Evolutionary conservation across 2,888 invertebrate species (phyloP).

Genomic region (Cryptus viduatorius): DNA sequence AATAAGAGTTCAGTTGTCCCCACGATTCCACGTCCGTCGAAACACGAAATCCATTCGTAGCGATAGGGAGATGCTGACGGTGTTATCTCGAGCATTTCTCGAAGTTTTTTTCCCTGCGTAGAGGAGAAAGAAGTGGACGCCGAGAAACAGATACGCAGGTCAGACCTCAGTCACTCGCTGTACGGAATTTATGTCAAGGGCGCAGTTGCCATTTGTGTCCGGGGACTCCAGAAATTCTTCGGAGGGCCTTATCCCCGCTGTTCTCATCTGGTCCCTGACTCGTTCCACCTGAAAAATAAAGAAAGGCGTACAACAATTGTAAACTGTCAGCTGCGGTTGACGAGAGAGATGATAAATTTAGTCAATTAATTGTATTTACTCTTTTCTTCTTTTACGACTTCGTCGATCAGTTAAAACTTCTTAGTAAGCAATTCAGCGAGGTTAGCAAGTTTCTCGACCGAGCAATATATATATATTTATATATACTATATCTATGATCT

Average conservation of each 20-base stretch:
- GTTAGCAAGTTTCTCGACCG: slow-evolving; percentile 10
- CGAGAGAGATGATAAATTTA: slow-evolving; percentile 15
- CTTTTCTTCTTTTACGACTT: not conserved
- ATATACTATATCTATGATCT: slow-evolving; percentile 18
- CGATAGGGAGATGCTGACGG: slow-evolving; percentile 10
- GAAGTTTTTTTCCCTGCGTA: slow-evolving; percentile 4
- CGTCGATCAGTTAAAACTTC: slow-evolving; percentile 13
- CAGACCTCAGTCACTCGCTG: slow-evolving; percentile 80
- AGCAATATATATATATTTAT: not conserved
- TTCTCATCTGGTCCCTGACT: slow-evolving; percentile 88
- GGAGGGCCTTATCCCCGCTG: slow-evolving; percentile 87
- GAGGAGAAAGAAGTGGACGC: slow-evolving; percentile 24
- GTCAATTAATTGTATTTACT: not conserved
- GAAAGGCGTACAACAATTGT: not conserved
- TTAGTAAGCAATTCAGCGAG: slow-evolving; percentile 37
- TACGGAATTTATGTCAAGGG: slow-evolving; percentile 85
- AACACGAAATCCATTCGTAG: slow-evolving; percentile 31
- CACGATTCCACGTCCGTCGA: slow-evolving; percentile 31
- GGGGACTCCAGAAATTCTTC: slow-evolving; percentile 88
- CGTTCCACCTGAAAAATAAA: slow-evolving; percentile 84
- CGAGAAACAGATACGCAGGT: slow-evolving; percentile 62
- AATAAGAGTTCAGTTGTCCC: slow-evolving; percentile 24
- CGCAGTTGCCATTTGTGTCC: slow-evolving; percentile 87
- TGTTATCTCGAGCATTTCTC: slow-evolving; percentile 25
- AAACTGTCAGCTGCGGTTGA: not conserved